Base-by-base conservation (phyloP, 2,113 vertebrate genomes). In the Oplegnathus fasciatus region DNA sequence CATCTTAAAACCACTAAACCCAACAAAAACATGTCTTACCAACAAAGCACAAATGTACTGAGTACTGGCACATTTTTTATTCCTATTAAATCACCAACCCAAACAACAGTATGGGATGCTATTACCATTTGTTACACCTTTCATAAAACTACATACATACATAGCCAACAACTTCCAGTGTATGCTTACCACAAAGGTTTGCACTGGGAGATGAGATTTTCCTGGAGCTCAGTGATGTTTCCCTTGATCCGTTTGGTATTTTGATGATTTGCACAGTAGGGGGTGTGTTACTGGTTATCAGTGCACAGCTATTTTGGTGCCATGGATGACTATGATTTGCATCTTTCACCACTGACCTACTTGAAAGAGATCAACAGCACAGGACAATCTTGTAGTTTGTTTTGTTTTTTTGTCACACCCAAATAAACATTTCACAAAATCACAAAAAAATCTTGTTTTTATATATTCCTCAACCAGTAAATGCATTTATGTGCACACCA, bases 221-320 rank as follows among this genome's bases (percentile, higher is more conserved):
- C 42, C 13, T 34, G 14, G 30, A 48, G 57, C 15, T 64, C 73
- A 64, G 58, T n/a, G 26, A 46, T 61, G 42, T 48, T 75, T 61
- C 57, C 57, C 20, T 61, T 75, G 5, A 62, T 75, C 57, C 42
- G 24, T 46, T 48, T 9, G 26, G 58, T 61, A 75, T 30, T 48
- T 6, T 62, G 57, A 75, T 62, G 73, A 34, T n/a, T 62, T 50
- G 42, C 73, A 75, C 28, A 62, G 28, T 34, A 17, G 30, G 42
- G n/a, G 8, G 34, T 24, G 3, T 46, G 52, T 78, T 13, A 34
- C 26, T 48, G 54, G 28, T 14, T 46, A 20, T 26, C 46, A 26
- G 60, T 37, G 14, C 44, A 13, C 22, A 40, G 30, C 24, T 61
- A 11, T 30, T 71, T 60, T 79, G 65, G 14, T 69, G 11, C 34